A percentile compares a stretch with the other conserved stretches of the same genome.
Conservation (phyloP, 2,797 vertebrate genomes). For the Catamblyrhynchus diadema region DNA sequence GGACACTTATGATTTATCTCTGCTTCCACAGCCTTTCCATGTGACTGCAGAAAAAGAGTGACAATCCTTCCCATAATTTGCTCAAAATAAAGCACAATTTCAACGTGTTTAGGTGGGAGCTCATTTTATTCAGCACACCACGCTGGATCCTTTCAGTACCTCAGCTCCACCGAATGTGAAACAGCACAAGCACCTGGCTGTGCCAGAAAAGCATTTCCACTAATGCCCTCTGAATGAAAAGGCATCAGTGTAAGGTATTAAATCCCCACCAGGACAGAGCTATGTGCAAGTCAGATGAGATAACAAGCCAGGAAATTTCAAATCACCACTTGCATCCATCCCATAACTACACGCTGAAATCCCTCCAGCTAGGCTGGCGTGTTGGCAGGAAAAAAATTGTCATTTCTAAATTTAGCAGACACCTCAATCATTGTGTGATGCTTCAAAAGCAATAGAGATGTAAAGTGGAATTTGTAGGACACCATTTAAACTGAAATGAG, state of each 20-base stretch:
- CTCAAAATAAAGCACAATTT: not conserved
- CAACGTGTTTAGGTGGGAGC: not conserved
- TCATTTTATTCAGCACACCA: not conserved
- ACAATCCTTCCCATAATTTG: not conserved
- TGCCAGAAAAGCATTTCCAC: not conserved
- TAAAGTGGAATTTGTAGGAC: not conserved
- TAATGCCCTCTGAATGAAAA: not conserved
- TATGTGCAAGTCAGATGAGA: not conserved
- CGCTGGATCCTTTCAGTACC: not conserved
- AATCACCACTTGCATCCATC: not conserved
- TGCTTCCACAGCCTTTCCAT: not conserved
- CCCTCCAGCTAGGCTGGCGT: not conserved
- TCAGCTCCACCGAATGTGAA: not conserved
- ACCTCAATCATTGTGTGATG: not conserved
- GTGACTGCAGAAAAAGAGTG: not conserved
- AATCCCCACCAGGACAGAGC: not conserved
- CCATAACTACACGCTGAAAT: not conserved
- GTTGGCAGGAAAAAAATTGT: not conserved
- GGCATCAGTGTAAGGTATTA: not conserved
- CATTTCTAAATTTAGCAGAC: constrained; percentile 40
- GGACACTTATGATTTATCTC: not conserved
- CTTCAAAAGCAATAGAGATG: not conserved
- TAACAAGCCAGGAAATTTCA: not conserved
- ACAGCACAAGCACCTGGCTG: not conserved
- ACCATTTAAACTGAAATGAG: not conserved